phyloP scores from a whole-genome alignment of 2,888 invertebrate species.

The Conomelus anceps region DNA sequence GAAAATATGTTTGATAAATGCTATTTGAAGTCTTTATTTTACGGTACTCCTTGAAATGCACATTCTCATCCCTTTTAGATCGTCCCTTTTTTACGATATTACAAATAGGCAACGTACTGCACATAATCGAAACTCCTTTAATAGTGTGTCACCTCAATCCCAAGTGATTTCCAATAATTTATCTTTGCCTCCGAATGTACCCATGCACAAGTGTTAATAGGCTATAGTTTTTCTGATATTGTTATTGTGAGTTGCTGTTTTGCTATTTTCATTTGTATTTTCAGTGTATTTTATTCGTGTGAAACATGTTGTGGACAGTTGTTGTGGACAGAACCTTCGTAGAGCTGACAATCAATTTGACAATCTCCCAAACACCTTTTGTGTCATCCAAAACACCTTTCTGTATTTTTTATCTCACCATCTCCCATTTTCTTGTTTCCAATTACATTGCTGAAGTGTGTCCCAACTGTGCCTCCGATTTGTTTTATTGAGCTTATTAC shows the following conservation, averaged over 20 bases:
- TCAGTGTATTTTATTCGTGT: neutral
- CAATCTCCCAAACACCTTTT: neutral
- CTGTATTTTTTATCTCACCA: neutral
- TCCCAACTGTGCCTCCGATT: neutral
- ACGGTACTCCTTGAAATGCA: too few species aligned
- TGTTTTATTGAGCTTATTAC: neutral
- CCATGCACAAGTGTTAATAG: neutral
- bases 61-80: too few species aligned
- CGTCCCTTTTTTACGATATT: too few species aligned
- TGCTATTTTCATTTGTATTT: neutral
- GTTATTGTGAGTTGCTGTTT: neutral
- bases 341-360: too few species aligned
- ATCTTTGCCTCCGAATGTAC: neutral
- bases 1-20: too few species aligned
- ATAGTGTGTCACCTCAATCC: too few species aligned
- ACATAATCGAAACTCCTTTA: too few species aligned
- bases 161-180: too few species aligned
- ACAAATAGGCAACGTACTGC: too few species aligned
- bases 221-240: neutral
- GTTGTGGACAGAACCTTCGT: neutral
- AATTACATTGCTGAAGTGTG: neutral
- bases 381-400: neutral
- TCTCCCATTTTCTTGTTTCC: neutral
- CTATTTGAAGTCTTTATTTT: too few species aligned
- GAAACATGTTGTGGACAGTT: neutral